These are phyloP conservation scores for Daboia siamensis DNA, from an alignment of 2,113 vertebrate genomes.

Conservation along the genomic window DNA sequence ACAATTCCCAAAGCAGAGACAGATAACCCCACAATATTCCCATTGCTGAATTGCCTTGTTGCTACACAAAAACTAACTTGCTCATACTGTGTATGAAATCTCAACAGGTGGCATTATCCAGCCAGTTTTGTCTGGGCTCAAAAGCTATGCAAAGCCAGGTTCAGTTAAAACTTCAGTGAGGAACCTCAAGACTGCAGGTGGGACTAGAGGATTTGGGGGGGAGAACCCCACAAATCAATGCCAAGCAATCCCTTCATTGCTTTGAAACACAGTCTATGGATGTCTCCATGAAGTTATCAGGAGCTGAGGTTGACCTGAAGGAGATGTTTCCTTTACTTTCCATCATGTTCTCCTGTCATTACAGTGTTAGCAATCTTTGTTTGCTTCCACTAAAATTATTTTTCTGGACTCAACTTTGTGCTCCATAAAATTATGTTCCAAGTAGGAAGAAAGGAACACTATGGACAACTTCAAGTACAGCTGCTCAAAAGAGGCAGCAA, in stretches of 20 bases:
- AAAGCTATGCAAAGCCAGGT: neutral
- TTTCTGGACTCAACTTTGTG: neutral
- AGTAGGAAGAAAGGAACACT: neutral
- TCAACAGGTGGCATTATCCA: neutral
- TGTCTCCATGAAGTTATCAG: neutral
- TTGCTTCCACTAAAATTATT: neutral
- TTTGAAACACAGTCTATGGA: neutral
- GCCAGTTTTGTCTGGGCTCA: neutral
- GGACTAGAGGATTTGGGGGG: neutral
- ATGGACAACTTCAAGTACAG: neutral
- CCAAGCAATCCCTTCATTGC: neutral
- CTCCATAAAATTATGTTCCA: neutral
- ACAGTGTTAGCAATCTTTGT: neutral
- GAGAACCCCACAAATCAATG: neutral
- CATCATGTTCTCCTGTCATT: neutral
- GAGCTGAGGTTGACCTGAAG: neutral
- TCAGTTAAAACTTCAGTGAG: neutral
- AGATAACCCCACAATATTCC: neutral
- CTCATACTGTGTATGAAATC: neutral
- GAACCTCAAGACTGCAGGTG: neutral
- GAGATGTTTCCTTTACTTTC: neutral
- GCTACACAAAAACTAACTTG: neutral
- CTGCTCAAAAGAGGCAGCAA: neutral
- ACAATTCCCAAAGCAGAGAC: neutral
- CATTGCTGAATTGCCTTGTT: neutral